Evolutionary conservation across 1,140 invertebrate genomes (phyloP), one percentile per base, ranked within the genome.

Genomic region (Heterodera schachtii): DNA sequence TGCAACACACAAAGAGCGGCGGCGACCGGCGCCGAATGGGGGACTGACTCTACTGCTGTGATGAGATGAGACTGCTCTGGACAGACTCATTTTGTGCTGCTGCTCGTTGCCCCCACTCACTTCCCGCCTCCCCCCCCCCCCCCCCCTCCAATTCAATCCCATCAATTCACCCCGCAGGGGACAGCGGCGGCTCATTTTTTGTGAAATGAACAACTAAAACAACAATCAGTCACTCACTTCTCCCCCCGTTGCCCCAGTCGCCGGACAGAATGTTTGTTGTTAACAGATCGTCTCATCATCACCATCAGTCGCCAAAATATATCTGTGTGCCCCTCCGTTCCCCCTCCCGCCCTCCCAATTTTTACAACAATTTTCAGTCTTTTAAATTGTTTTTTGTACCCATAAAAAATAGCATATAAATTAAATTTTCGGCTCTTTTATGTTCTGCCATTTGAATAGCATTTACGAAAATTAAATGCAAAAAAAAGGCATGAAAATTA

Each of bases 201-300:
- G 69, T 46, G 69, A 71, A 71, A 71, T 43, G 44, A 31, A 46
- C 44, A n/a, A 43, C 69, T 71, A 71, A 71, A 71, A 71, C 69
- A 71, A 71, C 69, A 31, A 71, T 71, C 69, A 71, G 69, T 71
- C 69, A 71, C 67, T n/a, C n/a, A 43, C 31, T 31, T 31, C 31
- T 31, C 31, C 31, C 31, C 31, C n/a, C 69, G 8, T 11, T 11
- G 6, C 49, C 11, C 49, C 49, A 52, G 6, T 52, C 49, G 11
- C 49, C 49, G 49, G 6, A 11, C 49, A 6, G 6, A 8, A 8
- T 6, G 41, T n/a, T n/a, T 46, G 57, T 60, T 60, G 57, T 60
- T 60, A 60, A 60, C 57, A 16, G 57, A 60, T 60, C 57, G 57
- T 52, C 49, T 52, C 49, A 52, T 11, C 49, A 52, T 52, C 49